Percentiles rank a stretch among this genome's conserved stretches.
Evolutionary conservation across 2,113 vertebrate genomes (phyloP).

Genomic region (Percopsis transmontana): DNA sequence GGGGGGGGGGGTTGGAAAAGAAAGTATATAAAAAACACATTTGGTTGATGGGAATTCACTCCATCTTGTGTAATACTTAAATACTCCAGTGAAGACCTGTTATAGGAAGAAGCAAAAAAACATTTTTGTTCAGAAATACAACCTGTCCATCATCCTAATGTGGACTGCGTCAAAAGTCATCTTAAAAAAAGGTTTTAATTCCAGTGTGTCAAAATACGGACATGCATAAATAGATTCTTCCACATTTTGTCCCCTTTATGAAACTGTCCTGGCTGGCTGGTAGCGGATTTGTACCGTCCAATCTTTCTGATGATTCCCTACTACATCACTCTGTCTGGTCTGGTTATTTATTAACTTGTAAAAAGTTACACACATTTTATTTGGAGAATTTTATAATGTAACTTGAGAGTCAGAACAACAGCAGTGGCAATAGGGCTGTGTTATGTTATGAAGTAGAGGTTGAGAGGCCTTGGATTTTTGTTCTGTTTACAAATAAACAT

Average conservation of each 20-base stretch:
- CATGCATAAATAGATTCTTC: conserved; percentile 63
- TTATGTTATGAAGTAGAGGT: background rate
- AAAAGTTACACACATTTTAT: conserved; percentile 25
- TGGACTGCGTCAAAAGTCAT: conserved; percentile 66
- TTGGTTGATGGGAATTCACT: conserved; percentile 31
- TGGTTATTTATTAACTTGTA: background rate
- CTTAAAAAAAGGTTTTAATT: conserved; percentile 51
- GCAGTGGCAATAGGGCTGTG: conserved; percentile 11
- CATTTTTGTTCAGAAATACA: conserved; percentile 14
- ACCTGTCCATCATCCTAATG: conserved; percentile 61
- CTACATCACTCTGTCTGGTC: conserved; percentile 9
- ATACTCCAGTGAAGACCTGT: conserved; percentile 75
- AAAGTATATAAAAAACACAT: conserved; percentile 14
- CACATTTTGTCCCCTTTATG: conserved; percentile 1
- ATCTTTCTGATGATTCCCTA: conserved; percentile 33
- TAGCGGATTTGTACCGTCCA: conserved; percentile 48
- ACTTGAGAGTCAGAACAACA: conserved; percentile 43
- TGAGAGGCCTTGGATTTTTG: conserved; percentile 19
- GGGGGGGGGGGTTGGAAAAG: conserved; percentile 11
- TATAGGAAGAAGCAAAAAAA: conserved; percentile 13
- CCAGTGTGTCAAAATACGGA: conserved; percentile 77
- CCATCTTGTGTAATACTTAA: conserved; percentile 58
- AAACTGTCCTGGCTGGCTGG: conserved; percentile 37
- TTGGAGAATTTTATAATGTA: conserved; percentile 36
- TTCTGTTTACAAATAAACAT: too few species aligned